Evolutionary conservation across 1,140 invertebrate genomes (phyloP).

Genomic region (Saccostrea cuccullata): DNA sequence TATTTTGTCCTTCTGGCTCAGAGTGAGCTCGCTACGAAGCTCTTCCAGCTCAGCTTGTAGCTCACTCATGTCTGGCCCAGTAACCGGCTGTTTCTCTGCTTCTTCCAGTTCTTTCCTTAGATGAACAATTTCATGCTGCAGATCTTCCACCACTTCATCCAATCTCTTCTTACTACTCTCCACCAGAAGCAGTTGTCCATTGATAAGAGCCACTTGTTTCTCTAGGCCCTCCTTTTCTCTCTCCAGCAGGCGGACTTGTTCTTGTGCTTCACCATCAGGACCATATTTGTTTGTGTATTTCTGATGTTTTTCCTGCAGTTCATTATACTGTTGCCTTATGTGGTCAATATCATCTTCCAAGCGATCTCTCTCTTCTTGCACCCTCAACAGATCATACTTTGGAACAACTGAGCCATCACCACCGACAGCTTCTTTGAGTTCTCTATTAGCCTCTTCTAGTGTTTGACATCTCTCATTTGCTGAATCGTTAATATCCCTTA

Average conservation of each 20-base stretch:
- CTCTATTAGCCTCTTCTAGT: conserved; percentile 67
- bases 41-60: conserved; percentile 65
- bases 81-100: conserved; percentile 63
- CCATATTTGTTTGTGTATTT: conserved; percentile 52
- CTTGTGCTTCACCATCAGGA: conserved; percentile 51
- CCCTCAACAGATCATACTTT: conserved; percentile 56
- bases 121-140: conserved; percentile 63
- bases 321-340: conserved; percentile 61
- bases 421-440: conserved; percentile 66
- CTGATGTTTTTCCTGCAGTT: conserved; percentile 63
- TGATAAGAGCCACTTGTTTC: conserved; percentile 70
- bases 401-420: conserved; percentile 61
- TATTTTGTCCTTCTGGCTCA: conserved; percentile 65
- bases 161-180: conserved; percentile 72
- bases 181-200: conserved; percentile 69
- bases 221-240: conserved; percentile 70
- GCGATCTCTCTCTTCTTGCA: conserved; percentile 58
- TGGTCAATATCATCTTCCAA: conserved; percentile 59
- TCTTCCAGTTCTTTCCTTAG: conserved; percentile 65
- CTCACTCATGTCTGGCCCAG: conserved; percentile 62
- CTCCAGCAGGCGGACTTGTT: conserved; percentile 55
- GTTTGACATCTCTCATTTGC: conserved; percentile 64
- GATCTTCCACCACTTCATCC: conserved; percentile 66
- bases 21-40: conserved; percentile 64
- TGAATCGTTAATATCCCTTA: conserved; percentile 69